Percentiles rank a stretch among this genome's conserved stretches.
Evolutionary conservation across 2,797 vertebrate species (phyloP).

Genomic region (Knipowitschia caucasica): DNA sequence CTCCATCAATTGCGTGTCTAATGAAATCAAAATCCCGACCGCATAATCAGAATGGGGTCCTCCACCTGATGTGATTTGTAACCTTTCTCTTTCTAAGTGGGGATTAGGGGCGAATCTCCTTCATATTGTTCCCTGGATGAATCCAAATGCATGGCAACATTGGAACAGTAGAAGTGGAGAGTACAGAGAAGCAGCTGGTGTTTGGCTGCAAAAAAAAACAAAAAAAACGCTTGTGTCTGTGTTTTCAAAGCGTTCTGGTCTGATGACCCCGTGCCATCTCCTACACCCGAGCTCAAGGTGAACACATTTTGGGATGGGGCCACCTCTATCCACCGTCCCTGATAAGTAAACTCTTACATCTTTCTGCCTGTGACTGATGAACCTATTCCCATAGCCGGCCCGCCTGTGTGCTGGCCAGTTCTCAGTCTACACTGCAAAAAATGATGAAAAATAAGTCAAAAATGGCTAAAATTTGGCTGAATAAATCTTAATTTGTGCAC

Average conservation of each 20-base stretch:
- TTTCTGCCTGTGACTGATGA: conserved; percentile 68
- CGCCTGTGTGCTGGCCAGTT: conserved; percentile 39
- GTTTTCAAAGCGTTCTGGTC: conserved; percentile 35
- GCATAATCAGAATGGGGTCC: conserved; percentile 81
- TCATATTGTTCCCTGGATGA: conserved; percentile 65
- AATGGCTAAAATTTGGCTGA: too few species aligned
- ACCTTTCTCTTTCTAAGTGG: conserved; percentile 77
- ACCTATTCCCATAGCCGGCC: conserved; percentile 46
- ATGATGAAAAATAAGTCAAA: too few species aligned
- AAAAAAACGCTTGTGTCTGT: conserved; percentile 39
- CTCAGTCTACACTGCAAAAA: too few species aligned
- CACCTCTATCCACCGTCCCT: conserved; percentile 47
- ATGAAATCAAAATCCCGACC: conserved; percentile 86
- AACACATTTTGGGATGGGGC: conserved; percentile 54
- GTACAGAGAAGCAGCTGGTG: conserved; percentile 11
- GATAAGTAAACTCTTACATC: conserved; percentile 59
- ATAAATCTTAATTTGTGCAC: too few species aligned
- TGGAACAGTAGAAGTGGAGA: background rate
- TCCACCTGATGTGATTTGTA: conserved; percentile 79
- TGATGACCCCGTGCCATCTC: conserved; percentile 34
- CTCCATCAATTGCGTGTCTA: conserved; percentile 85
- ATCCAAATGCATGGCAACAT: conserved; percentile 38
- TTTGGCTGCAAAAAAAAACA: too few species aligned
- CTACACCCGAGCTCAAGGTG: conserved; percentile 63
- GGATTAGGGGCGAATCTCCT: conserved; percentile 76